phyloP scores from a whole-genome alignment of 2,888 invertebrate species.

The Tortricodes alternella region DNA sequence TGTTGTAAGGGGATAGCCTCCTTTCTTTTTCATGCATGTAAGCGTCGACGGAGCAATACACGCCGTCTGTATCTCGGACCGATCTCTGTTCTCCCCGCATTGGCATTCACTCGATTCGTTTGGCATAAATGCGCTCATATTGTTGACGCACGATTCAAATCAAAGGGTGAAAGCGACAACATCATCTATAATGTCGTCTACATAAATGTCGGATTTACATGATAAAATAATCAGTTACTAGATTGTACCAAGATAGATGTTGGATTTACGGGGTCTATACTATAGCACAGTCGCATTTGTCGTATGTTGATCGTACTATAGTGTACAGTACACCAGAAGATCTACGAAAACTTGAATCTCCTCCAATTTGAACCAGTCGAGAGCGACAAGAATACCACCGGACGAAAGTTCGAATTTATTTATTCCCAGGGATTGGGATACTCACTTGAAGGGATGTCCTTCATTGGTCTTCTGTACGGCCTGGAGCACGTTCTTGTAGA shows the following conservation, averaged over 20 bases:
- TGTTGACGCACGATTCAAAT: not conserved
- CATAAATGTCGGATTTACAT: not conserved
- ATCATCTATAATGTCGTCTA: not conserved
- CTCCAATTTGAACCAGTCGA: too few species aligned
- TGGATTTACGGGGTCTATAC: too few species aligned
- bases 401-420: not conserved
- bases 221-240: not conserved
- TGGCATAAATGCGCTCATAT: not conserved
- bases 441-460: conserved; percentile 99
- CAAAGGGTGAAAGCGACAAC: conserved; percentile 1
- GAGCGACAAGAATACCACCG: too few species aligned
- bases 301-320: too few species aligned
- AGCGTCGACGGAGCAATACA: not conserved
- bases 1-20: conserved; percentile 3
- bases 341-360: too few species aligned
- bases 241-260: too few species aligned
- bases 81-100: not conserved
- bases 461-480: conserved; percentile 98
- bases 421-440: conserved; percentile 34
- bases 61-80: conserved; percentile 7
- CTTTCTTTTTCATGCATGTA: conserved; percentile 21
- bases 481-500: conserved; percentile 97
- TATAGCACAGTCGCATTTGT: too few species aligned
- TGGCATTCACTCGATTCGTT: not conserved
- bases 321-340: too few species aligned